Evolutionary conservation across 2,888 invertebrate species (phyloP), one percentile per base, ranked within the genome.

Genomic region (Ptycholaimellus sp.): DNA sequence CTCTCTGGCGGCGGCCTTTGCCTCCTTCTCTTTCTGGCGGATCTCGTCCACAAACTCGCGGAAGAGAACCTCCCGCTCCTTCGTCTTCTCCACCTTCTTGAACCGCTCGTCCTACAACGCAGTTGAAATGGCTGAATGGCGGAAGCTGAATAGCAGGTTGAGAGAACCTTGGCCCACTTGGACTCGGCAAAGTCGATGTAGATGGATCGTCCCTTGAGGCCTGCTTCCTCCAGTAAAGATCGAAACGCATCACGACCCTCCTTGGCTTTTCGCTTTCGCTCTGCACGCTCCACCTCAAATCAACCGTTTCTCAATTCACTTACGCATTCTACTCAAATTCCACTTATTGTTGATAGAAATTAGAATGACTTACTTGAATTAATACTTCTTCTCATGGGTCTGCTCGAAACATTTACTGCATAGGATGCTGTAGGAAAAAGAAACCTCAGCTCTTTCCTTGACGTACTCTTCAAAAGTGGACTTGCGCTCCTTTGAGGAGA

Each of bases 91-190:
- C 42, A 99, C 80, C 45, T 73, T 77, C 59, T 81, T 83, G 69
- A 83, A 96, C 14, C 90, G 74, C 30, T 87, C 85, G 57, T 99
- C 96, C 57, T 85, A 77, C 67, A 83, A 96, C 1, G 85, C 90
- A 83, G 57, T 90, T 90, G 57, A 0, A 41, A 36, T 11, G 31
- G 6, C 27, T 16, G 16, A 30, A 11, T 13, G 13, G 9, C 7
- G 9, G 17, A 19, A 34, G 9, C 11, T 36, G 7, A 29, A 34
- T 21, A 34, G 11, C 13, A 11, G 7, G 21, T 13, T 34, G 11
- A 27, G 27, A 9, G 11, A 9, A 27, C 9, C 9, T 27, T 9
- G 27, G 27, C n/a, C n/a, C n/a, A 11, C 27, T n/a, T 27, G 27
- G 27, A 27, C 9, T 11, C n/a, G 9, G 25, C 13, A 17, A 17